A percentile compares a stretch with the other conserved stretches of the same genome.
Conservation (phyloP, 2,113 vertebrate genomes). For the Stegastes partitus region DNA sequence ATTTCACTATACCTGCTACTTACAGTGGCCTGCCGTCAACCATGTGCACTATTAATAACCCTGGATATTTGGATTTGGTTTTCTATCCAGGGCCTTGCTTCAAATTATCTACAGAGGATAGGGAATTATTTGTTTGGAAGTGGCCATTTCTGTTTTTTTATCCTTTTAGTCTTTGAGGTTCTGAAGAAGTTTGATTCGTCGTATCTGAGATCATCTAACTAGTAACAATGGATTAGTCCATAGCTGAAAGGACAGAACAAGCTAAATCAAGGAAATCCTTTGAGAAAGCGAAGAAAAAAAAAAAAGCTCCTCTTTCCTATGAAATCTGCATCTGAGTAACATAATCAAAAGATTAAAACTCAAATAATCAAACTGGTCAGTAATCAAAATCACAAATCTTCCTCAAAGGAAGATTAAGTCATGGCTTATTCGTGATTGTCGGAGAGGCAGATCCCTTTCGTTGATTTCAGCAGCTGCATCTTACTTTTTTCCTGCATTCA, state of each 20-base stretch:
- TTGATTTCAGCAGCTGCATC: slow-evolving; percentile 71
- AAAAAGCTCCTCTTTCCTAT: slow-evolving; percentile 37
- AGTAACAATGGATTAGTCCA: slow-evolving; percentile 34
- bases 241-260: slow-evolving; percentile 36
- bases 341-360: slow-evolving; percentile 65
- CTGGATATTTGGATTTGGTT: slow-evolving; percentile 42
- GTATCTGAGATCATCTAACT: slow-evolving; percentile 35
- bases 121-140: slow-evolving; percentile 36
- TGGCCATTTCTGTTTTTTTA: slow-evolving; percentile 24
- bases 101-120: slow-evolving; percentile 21
- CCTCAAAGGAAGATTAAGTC: slow-evolving; percentile 66
- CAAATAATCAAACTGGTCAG: slow-evolving; percentile 62
- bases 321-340: slow-evolving; percentile 50
- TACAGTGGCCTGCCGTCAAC: slow-evolving; percentile 52
- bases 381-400: slow-evolving; percentile 76
- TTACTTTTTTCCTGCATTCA: slow-evolving; percentile 59
- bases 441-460: slow-evolving; percentile 42
- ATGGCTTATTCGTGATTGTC: slow-evolving; percentile 51
- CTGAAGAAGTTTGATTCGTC: not conserved
- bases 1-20: slow-evolving; percentile 76
- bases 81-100: slow-evolving; percentile 48
- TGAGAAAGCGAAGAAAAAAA: slow-evolving; percentile 31
- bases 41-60: slow-evolving; percentile 69
- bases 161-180: slow-evolving; percentile 1
- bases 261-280: slow-evolving; percentile 51